Evolutionary conservation across 2,113 vertebrate species (phyloP).

Genomic region (Echinops telfairi): DNA sequence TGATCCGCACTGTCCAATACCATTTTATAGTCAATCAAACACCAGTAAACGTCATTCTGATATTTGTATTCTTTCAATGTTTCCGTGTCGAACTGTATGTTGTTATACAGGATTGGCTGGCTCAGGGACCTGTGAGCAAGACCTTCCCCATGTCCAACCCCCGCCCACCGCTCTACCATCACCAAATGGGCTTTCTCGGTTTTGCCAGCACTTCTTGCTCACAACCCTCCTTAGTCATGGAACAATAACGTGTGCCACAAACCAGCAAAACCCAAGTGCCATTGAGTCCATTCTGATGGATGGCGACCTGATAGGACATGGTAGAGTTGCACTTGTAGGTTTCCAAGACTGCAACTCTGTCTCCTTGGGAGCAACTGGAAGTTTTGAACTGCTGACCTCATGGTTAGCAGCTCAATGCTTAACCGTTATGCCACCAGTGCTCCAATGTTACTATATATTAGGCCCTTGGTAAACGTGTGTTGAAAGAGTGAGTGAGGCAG

Average conservation of each 20-base stretch:
- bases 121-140: conserved; percentile 1
- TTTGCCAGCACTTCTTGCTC: not conserved
- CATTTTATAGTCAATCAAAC: too few relatives aligned
- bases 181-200: not conserved
- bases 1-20: too few relatives aligned
- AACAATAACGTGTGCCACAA: not conserved
- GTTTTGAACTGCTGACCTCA: too few relatives aligned
- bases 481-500: not conserved
- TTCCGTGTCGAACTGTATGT: not conserved
- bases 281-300: too few relatives aligned
- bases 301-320: too few relatives aligned
- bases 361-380: too few relatives aligned
- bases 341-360: too few relatives aligned
- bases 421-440: too few relatives aligned
- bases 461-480: not conserved
- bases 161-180: not conserved
- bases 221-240: not conserved
- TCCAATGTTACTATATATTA: not conserved
- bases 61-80: not conserved
- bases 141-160: not conserved
- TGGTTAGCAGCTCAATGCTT: too few relatives aligned
- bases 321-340: too few relatives aligned
- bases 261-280: too few relatives aligned
- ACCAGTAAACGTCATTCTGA: too few relatives aligned
- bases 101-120: not conserved